These are phyloP conservation scores for Phortica variegata DNA, from an alignment of 1,140 invertebrate species.

Conservation along the genomic window DNA sequence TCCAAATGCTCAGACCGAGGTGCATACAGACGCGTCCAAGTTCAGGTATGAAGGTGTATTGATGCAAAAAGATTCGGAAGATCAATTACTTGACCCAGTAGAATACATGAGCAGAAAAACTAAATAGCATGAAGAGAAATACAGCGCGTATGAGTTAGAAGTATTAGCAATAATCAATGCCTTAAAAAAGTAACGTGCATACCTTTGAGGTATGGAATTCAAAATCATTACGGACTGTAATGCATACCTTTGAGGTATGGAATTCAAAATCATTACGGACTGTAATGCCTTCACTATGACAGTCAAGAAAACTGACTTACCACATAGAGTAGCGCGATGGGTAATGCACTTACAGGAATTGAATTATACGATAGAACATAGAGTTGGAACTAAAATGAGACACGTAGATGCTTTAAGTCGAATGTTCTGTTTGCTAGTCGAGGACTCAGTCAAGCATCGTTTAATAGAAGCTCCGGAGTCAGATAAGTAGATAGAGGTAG, in stretches of 20 bases:
- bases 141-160: slow-evolving; percentile 56
- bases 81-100: slow-evolving; percentile 6
- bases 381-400: neutral
- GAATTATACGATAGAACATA: no score
- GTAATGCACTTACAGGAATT: slow-evolving; percentile 2
- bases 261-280: slow-evolving; percentile 47
- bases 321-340: slow-evolving; percentile 28
- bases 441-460: neutral
- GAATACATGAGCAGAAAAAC: slow-evolving; percentile 44
- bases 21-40: slow-evolving; percentile 29
- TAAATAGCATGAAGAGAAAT: slow-evolving; percentile 49
- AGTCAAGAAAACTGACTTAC: slow-evolving; percentile 26
- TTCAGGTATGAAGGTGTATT: slow-evolving; percentile 26
- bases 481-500: neutral
- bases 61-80: slow-evolving; percentile 19
- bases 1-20: slow-evolving; percentile 5
- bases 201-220: slow-evolving; percentile 50
- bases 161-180: slow-evolving; percentile 56
- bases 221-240: slow-evolving; percentile 43
- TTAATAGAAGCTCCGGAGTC: neutral
- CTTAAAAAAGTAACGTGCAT: slow-evolving; percentile 53
- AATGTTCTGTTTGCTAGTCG: neutral
- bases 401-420: neutral
- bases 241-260: slow-evolving; percentile 51
- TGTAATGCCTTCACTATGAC: slow-evolving; percentile 31